Percentiles rank a stretch among this genome's conserved stretches.
These are phyloP conservation scores for Perca flavescens DNA, from an alignment of 2,113 vertebrate genomes.

Conservation along the genomic window DNA sequence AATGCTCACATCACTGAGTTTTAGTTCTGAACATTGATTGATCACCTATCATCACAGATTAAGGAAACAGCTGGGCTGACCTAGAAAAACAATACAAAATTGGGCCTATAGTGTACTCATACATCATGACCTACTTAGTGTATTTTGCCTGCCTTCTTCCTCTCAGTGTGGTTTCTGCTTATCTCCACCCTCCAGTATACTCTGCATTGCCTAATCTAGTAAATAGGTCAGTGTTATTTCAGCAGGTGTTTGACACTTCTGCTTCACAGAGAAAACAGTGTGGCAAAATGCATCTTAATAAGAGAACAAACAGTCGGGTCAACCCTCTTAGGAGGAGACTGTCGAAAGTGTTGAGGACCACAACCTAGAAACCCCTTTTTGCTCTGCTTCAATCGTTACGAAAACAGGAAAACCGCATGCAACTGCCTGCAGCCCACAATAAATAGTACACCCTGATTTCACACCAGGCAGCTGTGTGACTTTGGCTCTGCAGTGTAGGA, in stretches of 20 bases:
- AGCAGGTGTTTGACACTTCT: conserved; percentile 71
- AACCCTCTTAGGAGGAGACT: conserved; percentile 55
- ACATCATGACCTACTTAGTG: conserved; percentile 85
- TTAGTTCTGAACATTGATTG: conserved; percentile 68
- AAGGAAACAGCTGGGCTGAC: conserved; percentile 73
- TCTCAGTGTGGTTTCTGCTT: conserved; percentile 66
- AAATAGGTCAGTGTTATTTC: conserved; percentile 73
- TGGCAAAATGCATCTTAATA: conserved; percentile 44
- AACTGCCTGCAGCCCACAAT: conserved; percentile 79
- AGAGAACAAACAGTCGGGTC: conserved; percentile 66
- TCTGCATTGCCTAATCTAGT: conserved; percentile 62
- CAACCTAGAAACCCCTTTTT: conserved; percentile 87
- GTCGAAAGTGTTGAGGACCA: conserved; percentile 68
- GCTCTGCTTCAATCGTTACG: conserved; percentile 64
- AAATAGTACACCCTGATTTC: conserved; percentile 79
- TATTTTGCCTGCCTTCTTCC: conserved; percentile 75
- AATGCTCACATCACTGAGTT: conserved; percentile 37
- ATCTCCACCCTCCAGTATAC: conserved; percentile 64
- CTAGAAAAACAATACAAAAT: conserved; percentile 80
- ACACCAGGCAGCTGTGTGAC: conserved; percentile 63
- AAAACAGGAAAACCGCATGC: conserved; percentile 86
- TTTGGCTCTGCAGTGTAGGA: conserved; percentile 48
- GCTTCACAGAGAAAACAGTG: conserved; percentile 65
- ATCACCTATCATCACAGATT: conserved; percentile 70
- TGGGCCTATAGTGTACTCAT: conserved; percentile 62